These are phyloP conservation scores for Drosophila engyochracea DNA, from an alignment of 2,888 invertebrate species.

Conservation along the genomic window DNA sequence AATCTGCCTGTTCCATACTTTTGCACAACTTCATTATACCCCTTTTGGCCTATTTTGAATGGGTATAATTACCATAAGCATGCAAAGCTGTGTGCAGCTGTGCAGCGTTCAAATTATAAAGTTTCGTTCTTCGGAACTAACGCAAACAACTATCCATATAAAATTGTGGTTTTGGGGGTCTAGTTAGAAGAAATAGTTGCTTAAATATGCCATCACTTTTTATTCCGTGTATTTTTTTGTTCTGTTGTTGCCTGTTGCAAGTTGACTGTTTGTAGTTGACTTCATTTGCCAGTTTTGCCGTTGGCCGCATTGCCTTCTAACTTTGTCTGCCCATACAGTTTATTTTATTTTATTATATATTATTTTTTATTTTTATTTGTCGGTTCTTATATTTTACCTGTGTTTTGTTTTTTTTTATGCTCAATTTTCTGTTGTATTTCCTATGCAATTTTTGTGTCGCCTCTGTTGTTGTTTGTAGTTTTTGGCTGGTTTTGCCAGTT, in stretches of 20 bases:
- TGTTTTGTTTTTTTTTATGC: constrained; percentile 15
- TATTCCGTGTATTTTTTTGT: background rate
- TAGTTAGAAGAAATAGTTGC: constrained; percentile 9
- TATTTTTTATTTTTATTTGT: background rate
- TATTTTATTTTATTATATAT: constrained; percentile 18
- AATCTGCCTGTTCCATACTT: background rate
- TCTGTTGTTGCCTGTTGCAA: constrained; percentile 8
- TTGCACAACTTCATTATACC: constrained; percentile 6
- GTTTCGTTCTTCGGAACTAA: constrained; percentile 37
- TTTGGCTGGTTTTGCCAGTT: constrained; percentile 59
- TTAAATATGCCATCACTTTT: constrained; percentile 21
- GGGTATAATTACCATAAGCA: constrained; percentile 58
- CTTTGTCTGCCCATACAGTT: constrained; percentile 53
- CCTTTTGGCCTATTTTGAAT: background rate
- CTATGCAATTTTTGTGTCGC: constrained; percentile 60
- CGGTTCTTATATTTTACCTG: constrained; percentile 15
- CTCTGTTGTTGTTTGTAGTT: constrained; percentile 28
- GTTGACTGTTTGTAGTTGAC: constrained; percentile 41
- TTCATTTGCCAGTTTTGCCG: constrained; percentile 55
- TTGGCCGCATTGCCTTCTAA: constrained; percentile 51
- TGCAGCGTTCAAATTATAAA: constrained; percentile 60
- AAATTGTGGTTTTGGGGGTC: background rate
- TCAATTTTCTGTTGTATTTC: constrained; percentile 52
- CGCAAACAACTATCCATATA: constrained; percentile 50
- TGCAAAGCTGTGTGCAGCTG: constrained; percentile 35